Base-by-base conservation (phyloP, 2,888 invertebrate genomes). In the Sinentomon sp. region DNA sequence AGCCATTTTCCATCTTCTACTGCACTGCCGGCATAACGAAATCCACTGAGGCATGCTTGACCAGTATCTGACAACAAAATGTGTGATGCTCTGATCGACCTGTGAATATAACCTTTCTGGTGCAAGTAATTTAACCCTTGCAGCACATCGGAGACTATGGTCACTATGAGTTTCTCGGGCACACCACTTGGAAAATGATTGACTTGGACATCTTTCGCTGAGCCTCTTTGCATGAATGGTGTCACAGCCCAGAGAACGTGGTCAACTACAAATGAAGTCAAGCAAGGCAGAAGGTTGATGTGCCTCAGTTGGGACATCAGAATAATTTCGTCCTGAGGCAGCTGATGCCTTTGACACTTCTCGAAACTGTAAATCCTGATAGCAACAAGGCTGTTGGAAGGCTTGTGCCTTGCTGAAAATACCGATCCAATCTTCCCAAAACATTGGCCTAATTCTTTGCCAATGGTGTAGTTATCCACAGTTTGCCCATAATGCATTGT, bases 81-180 rank as follows among this genome's bases (percentile, higher is more conserved):
- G 47, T 83, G 82, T 52, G 76, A 73, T 3, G 76, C 78, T 42
- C 73, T 61, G 30, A 87, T 62, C 38, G 76, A 70, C 75, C 75
- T 71, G 53, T 85, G 85, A 44, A 87, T 73, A 50, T 68, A 72
- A 33, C 76, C 71, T 49, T 71, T 70, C 40, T 64, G 63, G 51
- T 87, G 85, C 38, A 87, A 61, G 53, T 87, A 87, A 45, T 73
- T 67, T 27, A 87, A 55, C 1, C 74, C 87, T 30, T 62, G 59
- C 24, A 85, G 55, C 4, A 77, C 63, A 54, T 83, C 82, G 44
- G 65, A 61, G 33, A 83, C 52, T 43, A 87, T 70, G 33, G 73
- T 61, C 7, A 75, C 68, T 43, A 80, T 71, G 6, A 77, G 71
- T 29, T 68, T 55, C 53, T 87, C 85, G 0, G 78, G 71, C 34